These are phyloP conservation scores for Cordylochernes scorpioides DNA, from an alignment of 2,888 invertebrate species.

Conservation along the genomic window DNA sequence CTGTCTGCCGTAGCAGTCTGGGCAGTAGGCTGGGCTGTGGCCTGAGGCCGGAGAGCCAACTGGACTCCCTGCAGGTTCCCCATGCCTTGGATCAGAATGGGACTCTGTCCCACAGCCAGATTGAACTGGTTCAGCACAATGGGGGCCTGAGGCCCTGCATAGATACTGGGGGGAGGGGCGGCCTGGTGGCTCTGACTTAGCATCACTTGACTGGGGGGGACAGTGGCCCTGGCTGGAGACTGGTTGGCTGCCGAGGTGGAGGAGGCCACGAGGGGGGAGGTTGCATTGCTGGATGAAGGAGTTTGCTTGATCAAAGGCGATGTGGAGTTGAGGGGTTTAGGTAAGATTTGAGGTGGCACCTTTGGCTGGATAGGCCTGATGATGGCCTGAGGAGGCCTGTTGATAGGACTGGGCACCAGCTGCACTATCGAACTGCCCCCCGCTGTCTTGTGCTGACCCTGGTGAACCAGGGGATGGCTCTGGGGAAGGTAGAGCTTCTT, in stretches of 20 bases:
- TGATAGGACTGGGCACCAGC: constrained; percentile 3
- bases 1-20: too few species aligned
- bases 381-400: constrained; percentile 26
- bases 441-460: too few species aligned
- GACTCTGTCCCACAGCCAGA: constrained; percentile 19
- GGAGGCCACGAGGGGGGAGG: constrained; percentile 5
- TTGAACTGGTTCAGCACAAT: constrained; percentile 24
- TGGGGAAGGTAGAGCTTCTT: too few species aligned
- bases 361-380: constrained; percentile 27
- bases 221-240: constrained; percentile 7
- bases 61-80: constrained; percentile 29
- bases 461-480: too few species aligned
- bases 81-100: constrained; percentile 33
- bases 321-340: constrained; percentile 16
- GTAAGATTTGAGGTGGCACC: constrained; percentile 23
- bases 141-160: constrained; percentile 13
- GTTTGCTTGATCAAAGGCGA: constrained; percentile 6
- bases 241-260: too few species aligned
- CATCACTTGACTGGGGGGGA: constrained; percentile 9
- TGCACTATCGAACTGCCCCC: too few species aligned
- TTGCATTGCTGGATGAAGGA: constrained; percentile 5
- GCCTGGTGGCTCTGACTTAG: constrained; percentile 12
- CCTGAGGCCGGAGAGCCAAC: constrained; percentile 33
- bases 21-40: constrained; percentile 4
- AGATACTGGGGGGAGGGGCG: constrained; percentile 9